Conservation (phyloP, 1,140 invertebrate genomes). For the Drosophila leontia region DNA sequence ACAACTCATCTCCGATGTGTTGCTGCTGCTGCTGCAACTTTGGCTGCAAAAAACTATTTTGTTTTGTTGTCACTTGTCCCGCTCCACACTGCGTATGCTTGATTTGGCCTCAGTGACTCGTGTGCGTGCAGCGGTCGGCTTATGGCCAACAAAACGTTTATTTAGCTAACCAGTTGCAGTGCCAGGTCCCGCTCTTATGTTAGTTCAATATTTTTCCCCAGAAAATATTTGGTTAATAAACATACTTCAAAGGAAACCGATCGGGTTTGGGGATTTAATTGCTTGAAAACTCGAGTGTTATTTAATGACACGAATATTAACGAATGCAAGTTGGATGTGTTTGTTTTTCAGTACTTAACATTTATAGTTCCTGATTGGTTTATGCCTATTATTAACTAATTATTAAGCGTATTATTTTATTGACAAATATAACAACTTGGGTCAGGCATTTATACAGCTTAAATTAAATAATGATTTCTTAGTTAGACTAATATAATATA, state of each 20-base stretch:
- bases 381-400: neutral
- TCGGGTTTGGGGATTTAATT: neutral
- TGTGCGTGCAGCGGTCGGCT: constrained; percentile 28
- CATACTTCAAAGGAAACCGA: constrained; percentile 24
- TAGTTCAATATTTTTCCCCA: constrained; percentile 32
- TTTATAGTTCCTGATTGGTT: neutral
- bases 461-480: neutral
- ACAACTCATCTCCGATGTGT: constrained; percentile 51
- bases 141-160: constrained; percentile 33
- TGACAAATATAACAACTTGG: neutral
- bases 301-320: constrained; percentile 17
- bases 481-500: too few relatives aligned
- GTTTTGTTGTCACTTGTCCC: constrained; percentile 55
- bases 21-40: constrained; percentile 8
- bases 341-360: neutral
- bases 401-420: neutral
- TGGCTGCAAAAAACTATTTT: constrained; percentile 28
- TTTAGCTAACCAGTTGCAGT: constrained; percentile 25
- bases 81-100: constrained; percentile 65
- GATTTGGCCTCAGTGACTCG: constrained; percentile 51
- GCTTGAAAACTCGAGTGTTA: constrained; percentile 15
- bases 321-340: neutral
- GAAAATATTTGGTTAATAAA: constrained; percentile 37
- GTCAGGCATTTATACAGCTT: neutral
- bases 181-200: constrained; percentile 1